Evolutionary conservation across 2,888 invertebrate species (phyloP).

Genomic region (Gryllus longicercus): DNA sequence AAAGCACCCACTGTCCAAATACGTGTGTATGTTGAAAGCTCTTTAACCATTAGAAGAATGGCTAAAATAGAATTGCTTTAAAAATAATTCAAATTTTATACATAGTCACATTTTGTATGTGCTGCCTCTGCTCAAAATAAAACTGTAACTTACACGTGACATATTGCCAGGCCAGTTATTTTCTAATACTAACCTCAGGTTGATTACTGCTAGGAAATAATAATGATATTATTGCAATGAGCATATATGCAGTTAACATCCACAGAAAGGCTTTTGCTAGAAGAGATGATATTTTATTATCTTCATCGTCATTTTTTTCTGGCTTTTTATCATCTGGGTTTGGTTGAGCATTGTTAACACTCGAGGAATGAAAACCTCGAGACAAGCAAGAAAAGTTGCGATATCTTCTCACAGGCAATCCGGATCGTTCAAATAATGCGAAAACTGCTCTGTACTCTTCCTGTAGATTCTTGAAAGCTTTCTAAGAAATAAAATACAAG

Average conservation of each 20-base stretch:
- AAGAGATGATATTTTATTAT: conserved; percentile 67
- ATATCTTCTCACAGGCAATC: conserved; percentile 30
- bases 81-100: no score
- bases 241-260: conserved; percentile 72
- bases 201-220: conserved; percentile 68
- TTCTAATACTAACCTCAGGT: conserved; percentile 59
- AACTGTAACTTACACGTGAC: conserved; percentile 21
- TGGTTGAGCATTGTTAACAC: conserved; percentile 31
- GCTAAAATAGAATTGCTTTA: no score
- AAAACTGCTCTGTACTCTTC: conserved; percentile 59
- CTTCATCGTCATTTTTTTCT: conserved; percentile 53
- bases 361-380: conserved; percentile 35
- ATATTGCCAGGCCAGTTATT: background rate
- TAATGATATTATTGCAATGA: conserved; percentile 68
- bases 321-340: conserved; percentile 39
- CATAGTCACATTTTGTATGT: no score
- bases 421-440: conserved; percentile 38
- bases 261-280: conserved; percentile 74
- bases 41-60: no score
- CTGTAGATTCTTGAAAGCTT: conserved; percentile 45
- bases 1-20: no score
- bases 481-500: conserved; percentile 35
- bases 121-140: background rate
- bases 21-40: no score
- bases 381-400: background rate